Base-by-base conservation (phyloP, 2,888 invertebrate species). In the Hemaris fuciformis region DNA sequence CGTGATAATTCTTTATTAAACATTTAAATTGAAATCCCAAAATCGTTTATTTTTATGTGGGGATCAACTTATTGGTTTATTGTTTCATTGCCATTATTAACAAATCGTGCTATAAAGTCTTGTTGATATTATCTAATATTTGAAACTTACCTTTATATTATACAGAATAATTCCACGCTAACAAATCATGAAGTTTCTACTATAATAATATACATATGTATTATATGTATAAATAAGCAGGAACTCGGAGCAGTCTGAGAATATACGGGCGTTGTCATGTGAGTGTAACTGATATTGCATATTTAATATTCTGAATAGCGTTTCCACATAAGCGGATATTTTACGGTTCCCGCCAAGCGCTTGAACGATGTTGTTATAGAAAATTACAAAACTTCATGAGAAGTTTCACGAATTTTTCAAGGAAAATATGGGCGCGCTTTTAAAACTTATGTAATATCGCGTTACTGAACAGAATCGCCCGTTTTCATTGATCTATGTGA, bases 361-460 rank as follows among this genome's bases (percentile, higher is more conserved):
- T 13, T 59, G 10, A 43, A 59, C 27, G 59, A 59, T 59, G 31
- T 48, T 48, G 48, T 62, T 38, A 41, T 34, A 23, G 31, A 56
- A 76, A 76, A 77, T 77, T 73, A 72, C 67, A 27, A 74, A 78
- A 79, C 70, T 79, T 77, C 62, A 62, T 53, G 65, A 65, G 64
- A 58, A 66, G 53, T 64, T 66, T 60, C 56, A 57, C 57, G 68
- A 71, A 72, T 73, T 74, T 77, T 72, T 73, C 67, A 66, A 70
- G 53, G 67, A 71, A 72, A 72, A 67, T 74, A 72, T 70, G 63
- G 56, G 60, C 42, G 60, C 64, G 60, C 67, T 66, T 69, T 73
- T 63, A 46, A 69, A 80, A 80, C 75, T 80, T 79, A 59, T 64
- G 71, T 25, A 59, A 59, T 59, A 59, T 42, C 25, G 42, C 58